A percentile compares a stretch with the other conserved stretches of the same genome.
These are phyloP conservation scores for Andrena fulva DNA, from an alignment of 2,888 invertebrate genomes.

Conservation along the genomic window DNA sequence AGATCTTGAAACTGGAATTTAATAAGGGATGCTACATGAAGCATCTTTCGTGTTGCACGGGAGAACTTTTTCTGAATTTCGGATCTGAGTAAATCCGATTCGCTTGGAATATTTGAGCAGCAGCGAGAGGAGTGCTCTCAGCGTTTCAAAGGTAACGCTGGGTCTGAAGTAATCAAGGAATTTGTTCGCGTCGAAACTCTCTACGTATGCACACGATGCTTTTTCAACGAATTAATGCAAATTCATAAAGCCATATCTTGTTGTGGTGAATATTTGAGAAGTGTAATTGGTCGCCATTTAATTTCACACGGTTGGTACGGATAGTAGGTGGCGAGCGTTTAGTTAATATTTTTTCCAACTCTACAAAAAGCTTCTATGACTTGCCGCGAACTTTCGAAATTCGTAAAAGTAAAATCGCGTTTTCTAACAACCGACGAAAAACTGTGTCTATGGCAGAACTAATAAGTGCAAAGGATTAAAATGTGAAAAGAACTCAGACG, in stretches of 20 bases:
- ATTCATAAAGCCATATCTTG: background rate
- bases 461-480: too few species aligned
- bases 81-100: conserved; percentile 46
- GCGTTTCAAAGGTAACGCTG: conserved; percentile 45
- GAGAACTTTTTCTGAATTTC: conserved; percentile 6
- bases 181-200: background rate
- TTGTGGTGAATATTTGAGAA: too few species aligned
- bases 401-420: too few species aligned
- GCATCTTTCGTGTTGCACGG: background rate
- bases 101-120: conserved; percentile 32
- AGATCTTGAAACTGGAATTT: conserved; percentile 32
- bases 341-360: too few species aligned
- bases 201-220: background rate
- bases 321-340: too few species aligned
- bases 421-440: too few species aligned
- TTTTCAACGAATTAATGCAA: background rate
- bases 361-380: too few species aligned
- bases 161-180: conserved; percentile 11
- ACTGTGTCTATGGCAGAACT: too few species aligned
- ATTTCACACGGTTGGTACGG: too few species aligned
- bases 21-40: conserved; percentile 20
- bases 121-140: conserved; percentile 23
- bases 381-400: too few species aligned
- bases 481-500: too few species aligned
- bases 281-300: too few species aligned